These are phyloP conservation scores for Leuctra nigra DNA, from an alignment of 2,888 invertebrate species.

Conservation along the genomic window DNA sequence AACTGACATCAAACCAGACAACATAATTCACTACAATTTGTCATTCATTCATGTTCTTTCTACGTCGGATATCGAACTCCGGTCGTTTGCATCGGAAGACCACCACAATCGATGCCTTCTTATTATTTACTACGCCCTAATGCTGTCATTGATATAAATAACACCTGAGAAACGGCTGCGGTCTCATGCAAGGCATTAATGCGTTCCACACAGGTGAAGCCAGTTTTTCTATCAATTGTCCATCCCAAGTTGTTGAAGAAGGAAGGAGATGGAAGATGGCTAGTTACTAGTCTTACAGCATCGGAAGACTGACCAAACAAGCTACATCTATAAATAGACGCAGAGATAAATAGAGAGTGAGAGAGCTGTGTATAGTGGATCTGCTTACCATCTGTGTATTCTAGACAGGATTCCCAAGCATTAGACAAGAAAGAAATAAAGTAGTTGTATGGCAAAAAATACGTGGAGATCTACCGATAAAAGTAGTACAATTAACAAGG, in stretches of 20 bases:
- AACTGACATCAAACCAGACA: too few species aligned
- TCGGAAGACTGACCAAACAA: conserved; percentile 6
- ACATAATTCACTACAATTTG: background rate
- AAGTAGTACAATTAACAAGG: background rate
- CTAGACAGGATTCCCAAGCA: background rate
- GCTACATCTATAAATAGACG: conserved; percentile 13
- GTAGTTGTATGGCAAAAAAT: background rate
- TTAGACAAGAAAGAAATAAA: background rate
- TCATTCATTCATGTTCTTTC: too few species aligned
- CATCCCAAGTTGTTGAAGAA: background rate
- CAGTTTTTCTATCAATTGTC: background rate
- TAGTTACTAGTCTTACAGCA: background rate
- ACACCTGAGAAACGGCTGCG: background rate
- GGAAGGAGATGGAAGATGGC: conserved; percentile 9
- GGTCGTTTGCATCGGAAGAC: background rate
- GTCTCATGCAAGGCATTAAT: background rate
- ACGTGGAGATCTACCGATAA: background rate
- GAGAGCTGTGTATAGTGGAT: background rate
- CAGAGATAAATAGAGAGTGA: background rate
- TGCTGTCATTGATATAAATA: conserved; percentile 1
- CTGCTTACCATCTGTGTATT: conserved; percentile 8
- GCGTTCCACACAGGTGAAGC: background rate
- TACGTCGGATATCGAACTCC: too few species aligned
- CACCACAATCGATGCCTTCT: conserved; percentile 4
- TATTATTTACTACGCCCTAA: conserved; percentile 2